These are phyloP conservation scores for Heterohyrax brucei DNA, from an alignment of 2,797 vertebrate species.

Conservation along the genomic window DNA sequence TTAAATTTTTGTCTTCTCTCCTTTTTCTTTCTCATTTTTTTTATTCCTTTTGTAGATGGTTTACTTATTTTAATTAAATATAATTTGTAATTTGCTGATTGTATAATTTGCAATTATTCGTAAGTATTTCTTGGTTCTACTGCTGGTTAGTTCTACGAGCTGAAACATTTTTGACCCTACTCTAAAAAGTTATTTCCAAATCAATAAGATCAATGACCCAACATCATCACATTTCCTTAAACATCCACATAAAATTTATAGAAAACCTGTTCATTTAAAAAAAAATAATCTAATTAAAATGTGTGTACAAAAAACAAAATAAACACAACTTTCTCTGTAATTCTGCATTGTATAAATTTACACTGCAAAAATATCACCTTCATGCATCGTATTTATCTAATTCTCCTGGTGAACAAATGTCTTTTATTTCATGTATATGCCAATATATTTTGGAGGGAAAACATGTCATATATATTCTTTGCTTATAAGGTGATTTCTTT, in stretches of 20 bases:
- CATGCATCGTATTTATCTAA: background rate
- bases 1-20: background rate
- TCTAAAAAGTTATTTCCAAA: slow-evolving; percentile 44
- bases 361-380: background rate
- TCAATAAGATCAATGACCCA: background rate
- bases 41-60: background rate
- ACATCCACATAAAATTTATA: background rate
- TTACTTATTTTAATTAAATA: slow-evolving; percentile 3
- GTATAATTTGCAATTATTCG: background rate
- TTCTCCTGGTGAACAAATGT: background rate
- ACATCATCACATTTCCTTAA: background rate
- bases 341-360: background rate
- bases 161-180: background rate
- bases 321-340: background rate
- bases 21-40: background rate
- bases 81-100: background rate
- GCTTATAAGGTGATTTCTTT: too few species aligned
- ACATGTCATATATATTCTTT: background rate
- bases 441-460: background rate
- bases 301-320: background rate
- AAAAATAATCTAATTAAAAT: background rate
- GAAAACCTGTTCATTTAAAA: background rate
- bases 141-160: background rate
- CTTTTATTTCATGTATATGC: background rate
- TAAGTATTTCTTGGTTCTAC: background rate